Percentiles rank a stretch among this genome's conserved stretches.
phyloP scores from a whole-genome alignment of 2,888 invertebrate species.

The Ichneumoninae sp. region DNA sequence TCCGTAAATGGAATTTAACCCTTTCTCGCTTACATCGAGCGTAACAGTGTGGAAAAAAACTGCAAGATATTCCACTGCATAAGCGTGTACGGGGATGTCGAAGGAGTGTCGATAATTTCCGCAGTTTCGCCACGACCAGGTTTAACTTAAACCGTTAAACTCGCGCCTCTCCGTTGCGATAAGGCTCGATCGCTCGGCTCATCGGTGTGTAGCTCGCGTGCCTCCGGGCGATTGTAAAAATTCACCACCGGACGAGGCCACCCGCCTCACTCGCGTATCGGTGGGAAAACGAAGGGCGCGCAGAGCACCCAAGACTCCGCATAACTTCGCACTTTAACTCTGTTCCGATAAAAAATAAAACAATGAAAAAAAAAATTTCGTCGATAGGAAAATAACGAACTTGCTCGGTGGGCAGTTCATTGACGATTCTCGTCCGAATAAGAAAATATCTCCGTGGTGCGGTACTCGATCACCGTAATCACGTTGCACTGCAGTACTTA shows the following conservation, averaged over 20 bases:
- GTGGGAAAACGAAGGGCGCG: constrained; percentile 40
- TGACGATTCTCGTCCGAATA: not conserved
- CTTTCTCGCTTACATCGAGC: not conserved
- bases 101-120: constrained; percentile 17
- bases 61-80: constrained; percentile 1
- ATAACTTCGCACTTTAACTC: constrained; percentile 11
- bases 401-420: not conserved
- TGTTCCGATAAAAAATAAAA: not conserved
- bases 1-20: not conserved
- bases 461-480: not conserved
- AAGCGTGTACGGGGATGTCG: not conserved
- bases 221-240: constrained; percentile 37
- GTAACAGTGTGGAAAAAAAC: not conserved
- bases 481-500: not conserved
- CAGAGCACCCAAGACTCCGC: constrained; percentile 1
- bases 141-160: constrained; percentile 57
- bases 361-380: not conserved
- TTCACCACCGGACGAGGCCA: constrained; percentile 35
- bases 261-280: constrained; percentile 45
- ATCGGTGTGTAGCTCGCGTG: constrained; percentile 46
- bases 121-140: constrained; percentile 24
- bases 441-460: not conserved
- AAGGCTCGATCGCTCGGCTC: constrained; percentile 55
- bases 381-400: not conserved
- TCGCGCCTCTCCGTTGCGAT: constrained; percentile 59